These are phyloP conservation scores for Loripinus fragilis DNA, from an alignment of 2,888 invertebrate genomes.

Conservation along the genomic window DNA sequence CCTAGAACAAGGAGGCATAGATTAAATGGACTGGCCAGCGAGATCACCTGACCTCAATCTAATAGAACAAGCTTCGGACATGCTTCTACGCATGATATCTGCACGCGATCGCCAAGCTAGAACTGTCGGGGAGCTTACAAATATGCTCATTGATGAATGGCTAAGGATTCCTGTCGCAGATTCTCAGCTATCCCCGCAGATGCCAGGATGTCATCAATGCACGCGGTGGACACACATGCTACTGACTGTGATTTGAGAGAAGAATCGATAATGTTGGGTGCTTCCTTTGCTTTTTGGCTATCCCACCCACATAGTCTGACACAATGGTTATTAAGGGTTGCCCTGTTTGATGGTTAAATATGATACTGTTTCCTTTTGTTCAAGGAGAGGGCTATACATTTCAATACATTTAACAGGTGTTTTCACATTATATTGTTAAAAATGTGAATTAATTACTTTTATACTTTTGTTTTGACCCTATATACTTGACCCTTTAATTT, in stretches of 20 bases:
- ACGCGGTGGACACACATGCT: not conserved
- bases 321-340: too few relatives aligned
- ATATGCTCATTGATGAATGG: not conserved
- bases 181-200: not conserved
- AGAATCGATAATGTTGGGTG: too few relatives aligned
- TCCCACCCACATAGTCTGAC: too few relatives aligned
- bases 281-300: too few relatives aligned
- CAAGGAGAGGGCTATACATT: too few relatives aligned
- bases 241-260: not conserved
- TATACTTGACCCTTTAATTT: too few relatives aligned
- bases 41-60: not conserved
- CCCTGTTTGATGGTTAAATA: too few relatives aligned
- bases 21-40: not conserved
- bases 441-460: too few relatives aligned
- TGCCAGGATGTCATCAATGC: not conserved
- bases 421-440: too few relatives aligned
- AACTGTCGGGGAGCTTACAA: not conserved
- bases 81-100: not conserved
- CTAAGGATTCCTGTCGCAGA: not conserved
- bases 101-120: not conserved
- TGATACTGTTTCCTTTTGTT: too few relatives aligned
- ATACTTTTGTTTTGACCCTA: too few relatives aligned
- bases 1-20: not conserved
- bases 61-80: constrained; percentile 17
- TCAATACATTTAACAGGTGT: too few relatives aligned